Evolutionary conservation across 2,888 invertebrate genomes (phyloP).

Genomic region (Daptonema setosum): DNA sequence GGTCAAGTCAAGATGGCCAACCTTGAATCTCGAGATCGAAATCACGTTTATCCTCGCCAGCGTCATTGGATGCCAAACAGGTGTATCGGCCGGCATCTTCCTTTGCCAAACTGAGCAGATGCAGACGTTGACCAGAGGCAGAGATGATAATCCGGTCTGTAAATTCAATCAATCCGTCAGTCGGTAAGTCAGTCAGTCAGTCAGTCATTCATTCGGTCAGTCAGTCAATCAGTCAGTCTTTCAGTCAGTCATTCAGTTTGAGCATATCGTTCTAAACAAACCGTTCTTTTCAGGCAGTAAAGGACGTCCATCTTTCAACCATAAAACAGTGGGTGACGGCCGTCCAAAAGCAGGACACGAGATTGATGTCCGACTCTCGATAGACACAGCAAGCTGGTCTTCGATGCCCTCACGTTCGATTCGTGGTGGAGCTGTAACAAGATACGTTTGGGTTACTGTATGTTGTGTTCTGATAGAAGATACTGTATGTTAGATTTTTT

Average conservation of each 20-base stretch:
- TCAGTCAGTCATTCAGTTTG: too few relatives aligned
- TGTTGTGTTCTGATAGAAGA: too few relatives aligned
- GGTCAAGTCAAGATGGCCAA: too few relatives aligned
- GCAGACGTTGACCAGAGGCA: constrained; percentile 20
- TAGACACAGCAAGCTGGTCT: constrained; percentile 22
- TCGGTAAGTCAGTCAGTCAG: too few relatives aligned
- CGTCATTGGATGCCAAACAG: constrained; percentile 38
- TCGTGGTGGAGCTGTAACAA: constrained; percentile 18
- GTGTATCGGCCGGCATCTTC: constrained; percentile 34
- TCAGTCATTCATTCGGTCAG: too few relatives aligned
- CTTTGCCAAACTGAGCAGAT: constrained; percentile 15
- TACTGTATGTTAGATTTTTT: too few relatives aligned
- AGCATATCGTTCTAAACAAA: too few relatives aligned
- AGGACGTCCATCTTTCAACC: constrained; percentile 36
- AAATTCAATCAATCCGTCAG: too few relatives aligned
- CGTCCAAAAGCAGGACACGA: constrained; percentile 22
- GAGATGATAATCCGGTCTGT: constrained; percentile 5
- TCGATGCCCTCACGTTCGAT: constrained; percentile 22
- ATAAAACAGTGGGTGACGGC: constrained; percentile 20
- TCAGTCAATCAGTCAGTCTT: too few relatives aligned
- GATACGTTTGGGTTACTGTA: too few relatives aligned
- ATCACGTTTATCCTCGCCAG: constrained; percentile 37
- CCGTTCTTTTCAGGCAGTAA: too few relatives aligned
- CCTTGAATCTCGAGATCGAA: constrained; percentile 37
- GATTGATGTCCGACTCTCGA: constrained; percentile 27